phyloP scores from a whole-genome alignment of 1,140 invertebrate genomes.

The Rhizoglyphus robini region DNA sequence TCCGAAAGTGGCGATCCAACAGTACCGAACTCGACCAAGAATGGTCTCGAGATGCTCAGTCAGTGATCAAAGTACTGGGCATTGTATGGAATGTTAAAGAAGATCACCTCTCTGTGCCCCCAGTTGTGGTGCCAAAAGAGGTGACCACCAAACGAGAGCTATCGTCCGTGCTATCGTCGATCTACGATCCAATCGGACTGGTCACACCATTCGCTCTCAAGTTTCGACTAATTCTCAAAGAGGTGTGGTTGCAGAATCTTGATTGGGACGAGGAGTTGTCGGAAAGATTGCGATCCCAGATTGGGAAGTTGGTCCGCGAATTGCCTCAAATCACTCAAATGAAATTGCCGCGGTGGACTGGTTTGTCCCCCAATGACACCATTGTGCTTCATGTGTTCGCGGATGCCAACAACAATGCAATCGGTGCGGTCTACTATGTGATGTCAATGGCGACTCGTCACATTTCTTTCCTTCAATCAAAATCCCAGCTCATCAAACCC shows the following conservation, averaged over 20 bases:
- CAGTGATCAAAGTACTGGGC: neutral
- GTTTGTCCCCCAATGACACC: neutral
- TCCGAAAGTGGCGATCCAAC: neutral
- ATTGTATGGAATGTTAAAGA: neutral
- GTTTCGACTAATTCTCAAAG: neutral
- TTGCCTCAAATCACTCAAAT: neutral
- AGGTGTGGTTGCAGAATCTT: neutral
- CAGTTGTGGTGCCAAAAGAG: neutral
- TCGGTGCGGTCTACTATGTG: neutral
- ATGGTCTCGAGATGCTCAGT: neutral
- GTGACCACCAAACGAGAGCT: neutral
- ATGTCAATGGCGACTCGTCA: neutral
- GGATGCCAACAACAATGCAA: neutral
- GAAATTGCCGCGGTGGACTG: neutral
- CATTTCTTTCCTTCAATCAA: neutral
- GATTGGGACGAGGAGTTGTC: neutral
- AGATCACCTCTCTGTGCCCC: neutral
- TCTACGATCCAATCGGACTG: neutral
- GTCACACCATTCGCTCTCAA: neutral
- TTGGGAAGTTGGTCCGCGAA: neutral
- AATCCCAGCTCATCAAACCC: neutral
- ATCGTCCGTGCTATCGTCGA: neutral
- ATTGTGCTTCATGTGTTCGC: neutral
- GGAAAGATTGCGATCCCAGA: neutral
- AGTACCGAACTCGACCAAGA: neutral